phyloP scores from a whole-genome alignment of 2,888 invertebrate species.

The Trisateles emortualis region DNA sequence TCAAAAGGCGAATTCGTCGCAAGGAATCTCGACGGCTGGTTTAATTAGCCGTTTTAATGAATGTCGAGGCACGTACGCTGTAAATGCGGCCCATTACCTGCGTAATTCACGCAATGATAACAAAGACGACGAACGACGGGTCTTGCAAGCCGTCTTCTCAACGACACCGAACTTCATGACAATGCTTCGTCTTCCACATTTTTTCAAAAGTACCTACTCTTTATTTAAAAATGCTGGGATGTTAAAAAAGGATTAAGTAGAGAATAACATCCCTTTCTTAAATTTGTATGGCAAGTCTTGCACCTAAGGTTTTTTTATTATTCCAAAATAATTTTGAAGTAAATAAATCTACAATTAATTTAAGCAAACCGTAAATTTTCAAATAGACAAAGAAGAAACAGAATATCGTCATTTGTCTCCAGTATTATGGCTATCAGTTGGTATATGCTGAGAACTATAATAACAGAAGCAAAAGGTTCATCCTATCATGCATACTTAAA shows the following conservation, averaged over 20 bases:
- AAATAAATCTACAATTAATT: no score
- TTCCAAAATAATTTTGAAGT: no score
- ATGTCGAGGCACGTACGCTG: constrained; percentile 82
- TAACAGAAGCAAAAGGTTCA: no score
- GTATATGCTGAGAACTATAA: no score
- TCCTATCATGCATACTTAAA: no score
- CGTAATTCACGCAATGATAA: constrained; percentile 82
- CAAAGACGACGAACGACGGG: constrained; percentile 71
- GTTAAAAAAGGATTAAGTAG: constrained; percentile 9
- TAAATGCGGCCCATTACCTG: constrained; percentile 82
- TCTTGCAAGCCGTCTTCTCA: constrained; percentile 35
- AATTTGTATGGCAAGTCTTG: no score
- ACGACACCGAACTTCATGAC: constrained; percentile 40
- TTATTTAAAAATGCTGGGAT: constrained; percentile 19
- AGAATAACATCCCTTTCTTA: no score
- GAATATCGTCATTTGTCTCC: no score
- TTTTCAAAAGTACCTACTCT: constrained; percentile 32
- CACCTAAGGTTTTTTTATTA: no score
- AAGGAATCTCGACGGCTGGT: constrained; percentile 73
- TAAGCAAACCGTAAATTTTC: no score
- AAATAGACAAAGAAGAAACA: no score
- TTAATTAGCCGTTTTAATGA: constrained; percentile 83
- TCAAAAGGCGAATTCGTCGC: constrained; percentile 65
- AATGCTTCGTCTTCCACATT: constrained; percentile 35
- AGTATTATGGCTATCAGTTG: no score